These are phyloP conservation scores for Drosophila nikananu DNA, from an alignment of 1,140 invertebrate genomes.

Conservation along the genomic window DNA sequence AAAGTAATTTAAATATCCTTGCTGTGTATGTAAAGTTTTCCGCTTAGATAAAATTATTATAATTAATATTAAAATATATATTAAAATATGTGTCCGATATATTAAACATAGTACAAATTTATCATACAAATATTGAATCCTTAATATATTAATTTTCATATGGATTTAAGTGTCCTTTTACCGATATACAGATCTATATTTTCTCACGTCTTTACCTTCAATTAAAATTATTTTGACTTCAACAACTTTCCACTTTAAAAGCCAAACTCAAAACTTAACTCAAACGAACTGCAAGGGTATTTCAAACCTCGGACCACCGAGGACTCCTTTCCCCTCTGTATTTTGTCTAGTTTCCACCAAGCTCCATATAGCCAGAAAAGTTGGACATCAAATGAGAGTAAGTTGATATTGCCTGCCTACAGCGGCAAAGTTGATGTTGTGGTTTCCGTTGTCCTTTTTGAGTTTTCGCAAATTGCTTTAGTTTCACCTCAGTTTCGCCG, in stretches of 20 bases:
- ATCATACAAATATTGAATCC: no score
- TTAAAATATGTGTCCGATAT: not conserved
- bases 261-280: no score
- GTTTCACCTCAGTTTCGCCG: conserved; percentile 38
- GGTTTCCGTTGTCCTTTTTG: conserved; percentile 53
- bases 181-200: no score
- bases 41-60: not conserved
- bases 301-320: conserved; percentile 34
- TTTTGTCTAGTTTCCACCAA: conserved; percentile 22
- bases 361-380: conserved; percentile 13
- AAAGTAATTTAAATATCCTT: conserved; percentile 7
- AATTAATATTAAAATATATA: not conserved
- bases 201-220: no score
- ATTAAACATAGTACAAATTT: no score
- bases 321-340: conserved; percentile 1
- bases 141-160: no score
- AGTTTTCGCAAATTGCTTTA: conserved; percentile 47
- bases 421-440: conserved; percentile 47
- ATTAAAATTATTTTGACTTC: not conserved
- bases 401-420: conserved; percentile 28
- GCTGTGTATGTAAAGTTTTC: not conserved
- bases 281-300: conserved; percentile 11
- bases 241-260: not conserved
- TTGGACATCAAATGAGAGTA: conserved; percentile 52
- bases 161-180: no score